Percentiles rank a stretch among this genome's conserved stretches.
phyloP scores from a whole-genome alignment of 2,888 invertebrate genomes.

The Ochropleura leucogaster region DNA sequence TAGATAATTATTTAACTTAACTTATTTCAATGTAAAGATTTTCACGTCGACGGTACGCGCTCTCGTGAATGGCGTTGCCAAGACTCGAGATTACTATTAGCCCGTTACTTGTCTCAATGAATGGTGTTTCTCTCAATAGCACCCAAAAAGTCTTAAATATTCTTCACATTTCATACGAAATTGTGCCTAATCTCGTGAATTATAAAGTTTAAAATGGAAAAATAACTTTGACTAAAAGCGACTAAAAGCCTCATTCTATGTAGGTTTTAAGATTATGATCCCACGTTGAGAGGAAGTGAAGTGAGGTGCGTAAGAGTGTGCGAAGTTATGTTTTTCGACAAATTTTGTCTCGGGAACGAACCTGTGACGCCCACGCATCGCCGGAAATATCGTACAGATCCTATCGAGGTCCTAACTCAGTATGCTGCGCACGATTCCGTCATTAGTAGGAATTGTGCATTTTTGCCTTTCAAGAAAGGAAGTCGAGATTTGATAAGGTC shows the following conservation, averaged over 20 bases:
- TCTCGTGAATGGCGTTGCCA: constrained; percentile 87
- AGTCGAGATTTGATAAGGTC: constrained; percentile 79
- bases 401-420: constrained; percentile 80
- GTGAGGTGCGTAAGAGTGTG: constrained; percentile 81
- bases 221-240: constrained; percentile 57
- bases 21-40: constrained; percentile 58
- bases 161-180: constrained; percentile 67
- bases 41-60: constrained; percentile 77
- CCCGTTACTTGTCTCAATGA: constrained; percentile 90
- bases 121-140: constrained; percentile 82
- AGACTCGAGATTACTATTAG: constrained; percentile 87
- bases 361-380: constrained; percentile 82
- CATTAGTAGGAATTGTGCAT: constrained; percentile 86
- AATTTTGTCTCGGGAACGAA: constrained; percentile 76
- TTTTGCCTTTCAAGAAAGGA: constrained; percentile 82
- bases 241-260: constrained; percentile 69
- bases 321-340: constrained; percentile 77
- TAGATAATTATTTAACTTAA: constrained; percentile 22
- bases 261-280: constrained; percentile 76
- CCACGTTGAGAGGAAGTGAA: constrained; percentile 77
- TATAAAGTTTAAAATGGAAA: constrained; percentile 70
- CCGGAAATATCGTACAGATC: constrained; percentile 87
- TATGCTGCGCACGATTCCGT: constrained; percentile 85
- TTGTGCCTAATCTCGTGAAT: constrained; percentile 65
- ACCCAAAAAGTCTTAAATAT: constrained; percentile 79